These are phyloP conservation scores for Rhinichthys klamathensis DNA, from an alignment of 2,113 vertebrate genomes.

Conservation along the genomic window DNA sequence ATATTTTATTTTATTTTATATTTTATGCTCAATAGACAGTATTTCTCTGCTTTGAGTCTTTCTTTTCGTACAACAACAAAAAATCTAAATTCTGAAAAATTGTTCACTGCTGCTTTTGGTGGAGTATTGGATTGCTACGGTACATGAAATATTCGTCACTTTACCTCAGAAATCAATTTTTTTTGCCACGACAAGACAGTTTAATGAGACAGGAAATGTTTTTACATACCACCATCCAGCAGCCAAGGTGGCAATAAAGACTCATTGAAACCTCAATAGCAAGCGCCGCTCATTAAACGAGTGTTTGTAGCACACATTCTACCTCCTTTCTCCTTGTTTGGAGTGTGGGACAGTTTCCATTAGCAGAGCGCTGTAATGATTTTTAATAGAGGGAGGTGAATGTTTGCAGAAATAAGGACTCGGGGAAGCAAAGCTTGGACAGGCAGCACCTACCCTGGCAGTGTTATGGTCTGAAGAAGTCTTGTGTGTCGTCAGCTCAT, in stretches of 20 bases:
- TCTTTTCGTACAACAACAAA: neutral
- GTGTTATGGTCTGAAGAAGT: neutral
- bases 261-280: conserved; percentile 2
- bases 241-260: conserved; percentile 37
- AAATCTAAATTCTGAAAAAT: too few species aligned
- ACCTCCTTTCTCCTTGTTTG: neutral
- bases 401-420: conserved; percentile 36
- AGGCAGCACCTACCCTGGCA: conserved; percentile 34
- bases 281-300: conserved; percentile 22
- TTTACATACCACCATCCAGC: neutral
- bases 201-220: conserved; percentile 35
- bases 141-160: conserved; percentile 4
- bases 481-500: conserved; percentile 15
- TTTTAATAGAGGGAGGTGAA: conserved; percentile 42
- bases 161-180: neutral
- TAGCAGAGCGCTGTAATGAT: neutral
- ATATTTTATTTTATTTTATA: neutral
- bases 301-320: neutral
- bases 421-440: neutral
- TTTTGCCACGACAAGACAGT: conserved; percentile 17
- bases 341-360: conserved; percentile 34
- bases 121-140: conserved; percentile 1
- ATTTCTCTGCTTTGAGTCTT: neutral
- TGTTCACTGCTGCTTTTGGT: too few species aligned
- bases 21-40: neutral